phyloP scores from a whole-genome alignment of 2,797 vertebrate genomes.

The Coregonus sp. region DNA sequence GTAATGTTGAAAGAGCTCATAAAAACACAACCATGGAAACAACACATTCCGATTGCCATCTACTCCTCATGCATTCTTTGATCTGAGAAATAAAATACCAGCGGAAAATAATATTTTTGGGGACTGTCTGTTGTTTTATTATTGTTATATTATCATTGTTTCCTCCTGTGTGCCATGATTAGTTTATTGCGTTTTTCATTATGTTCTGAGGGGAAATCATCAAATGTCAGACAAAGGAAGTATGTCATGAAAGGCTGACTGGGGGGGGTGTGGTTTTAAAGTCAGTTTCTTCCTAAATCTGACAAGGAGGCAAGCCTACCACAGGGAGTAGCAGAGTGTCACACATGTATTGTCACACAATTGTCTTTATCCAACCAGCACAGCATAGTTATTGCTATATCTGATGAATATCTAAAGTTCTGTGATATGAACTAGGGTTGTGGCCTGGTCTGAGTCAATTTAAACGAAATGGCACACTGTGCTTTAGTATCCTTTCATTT shows the following conservation, averaged over 20 bases:
- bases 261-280: constrained; percentile 39
- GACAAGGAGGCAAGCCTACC: constrained; percentile 51
- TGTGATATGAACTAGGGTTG: not conserved
- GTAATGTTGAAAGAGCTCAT: constrained; percentile 39
- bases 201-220: constrained; percentile 37
- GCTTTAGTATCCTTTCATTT: not conserved
- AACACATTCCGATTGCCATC: constrained; percentile 29
- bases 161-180: constrained; percentile 51
- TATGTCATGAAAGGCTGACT: constrained; percentile 52
- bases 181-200: constrained; percentile 44
- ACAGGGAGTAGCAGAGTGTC: constrained; percentile 55
- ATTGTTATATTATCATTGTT: constrained; percentile 45
- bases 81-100: constrained; percentile 43
- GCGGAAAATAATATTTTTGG: constrained; percentile 19
- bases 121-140: constrained; percentile 34
- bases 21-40: constrained; percentile 19
- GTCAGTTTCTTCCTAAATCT: constrained; percentile 44
- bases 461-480: not conserved
- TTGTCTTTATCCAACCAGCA: constrained; percentile 13
- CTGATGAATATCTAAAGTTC: constrained; percentile 26
- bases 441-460: not conserved
- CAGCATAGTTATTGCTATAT: not conserved
- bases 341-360: constrained; percentile 46
- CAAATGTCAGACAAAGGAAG: constrained; percentile 46
- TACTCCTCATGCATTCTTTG: constrained; percentile 35